Base-by-base conservation (phyloP, 2,888 invertebrate genomes). In the Cryptocephalus primarius region DNA sequence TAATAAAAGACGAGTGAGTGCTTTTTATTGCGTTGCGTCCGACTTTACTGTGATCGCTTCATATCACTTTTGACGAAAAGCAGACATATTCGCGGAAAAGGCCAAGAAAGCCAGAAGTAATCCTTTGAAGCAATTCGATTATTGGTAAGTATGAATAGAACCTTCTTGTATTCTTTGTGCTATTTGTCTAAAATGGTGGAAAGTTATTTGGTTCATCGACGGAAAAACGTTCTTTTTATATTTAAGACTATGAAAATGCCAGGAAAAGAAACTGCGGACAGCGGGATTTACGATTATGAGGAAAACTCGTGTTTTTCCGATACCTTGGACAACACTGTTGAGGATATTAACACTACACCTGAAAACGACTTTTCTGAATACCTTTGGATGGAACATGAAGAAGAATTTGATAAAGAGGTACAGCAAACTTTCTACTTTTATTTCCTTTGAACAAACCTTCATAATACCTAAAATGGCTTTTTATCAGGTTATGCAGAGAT, bases 341-440 rank as follows among this genome's bases (percentile, higher is more conserved):
- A 73, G 36, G 63, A 74, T 53, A 57, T 73, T 63, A 47, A 70
- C 60, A 63, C 70, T 48, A 69, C 74, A 2, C 71, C 72, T 6
- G 79, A 77, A 42, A 79, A 80, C 47, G 90, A 91, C 69, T 92
- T 91, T 67, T 85, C 88, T 0, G 91, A 92, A 62, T 91, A 90
- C 64, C 78, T 91, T 76, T 92, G 92, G 93, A 92, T 92, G 91
- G 92, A 91, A 65, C 85, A 90, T 61, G 87, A 91, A 62, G 92
- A 93, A 61, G 91, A 91, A 63, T 91, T 91, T 65, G 91, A 93
- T 62, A 87, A 88, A 69, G 85, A 88, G 79, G 91, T 88, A 68
- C 49, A 42, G 34, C 10, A 38, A 9, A 12, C n/a, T 11, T 36
- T 11, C 2, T 36, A 36, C n/a, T 36, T 36, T 36, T 6, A 36